phyloP scores from a whole-genome alignment of 2,797 vertebrate genomes.

The Rachycentron canadum region DNA sequence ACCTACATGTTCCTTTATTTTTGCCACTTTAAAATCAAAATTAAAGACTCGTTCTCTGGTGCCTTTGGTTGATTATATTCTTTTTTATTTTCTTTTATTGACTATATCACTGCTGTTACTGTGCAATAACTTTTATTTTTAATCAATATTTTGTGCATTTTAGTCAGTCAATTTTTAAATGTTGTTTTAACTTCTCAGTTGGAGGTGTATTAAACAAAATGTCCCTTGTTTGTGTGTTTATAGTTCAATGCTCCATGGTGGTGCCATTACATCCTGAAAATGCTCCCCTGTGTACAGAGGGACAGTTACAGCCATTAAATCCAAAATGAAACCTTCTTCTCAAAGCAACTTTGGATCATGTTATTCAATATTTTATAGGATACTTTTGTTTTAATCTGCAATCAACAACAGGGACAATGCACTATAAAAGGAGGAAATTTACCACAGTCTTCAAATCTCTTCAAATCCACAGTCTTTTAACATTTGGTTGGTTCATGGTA shows the following conservation, averaged over 20 bases:
- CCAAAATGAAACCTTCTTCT: not conserved
- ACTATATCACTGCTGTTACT: not conserved
- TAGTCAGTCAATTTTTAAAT: not conserved
- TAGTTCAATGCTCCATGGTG: not conserved
- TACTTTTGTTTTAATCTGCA: not conserved
- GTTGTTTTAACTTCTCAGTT: not conserved
- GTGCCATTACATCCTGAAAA: not conserved
- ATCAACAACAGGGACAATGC: not conserved
- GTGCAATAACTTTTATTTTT: not conserved
- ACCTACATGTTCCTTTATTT: not conserved
- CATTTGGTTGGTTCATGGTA: not conserved
- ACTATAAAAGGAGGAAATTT: too few species aligned
- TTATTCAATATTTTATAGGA: conserved; percentile 6
- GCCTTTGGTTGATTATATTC: conserved; percentile 11
- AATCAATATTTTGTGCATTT: not conserved
- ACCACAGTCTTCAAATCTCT: too few species aligned
- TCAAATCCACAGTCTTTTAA: too few species aligned
- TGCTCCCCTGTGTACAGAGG: not conserved
- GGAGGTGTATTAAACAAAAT: not conserved
- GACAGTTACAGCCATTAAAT: conserved; percentile 1
- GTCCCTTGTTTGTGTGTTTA: conserved; percentile 6
- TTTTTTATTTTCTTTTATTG: not conserved
- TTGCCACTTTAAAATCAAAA: conserved; percentile 16
- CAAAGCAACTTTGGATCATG: not conserved
- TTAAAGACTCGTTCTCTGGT: not conserved